A percentile compares a stretch with the other conserved stretches of the same genome.
Evolutionary conservation across 2,113 vertebrate genomes (phyloP).

Genomic region (Rattus rattus): DNA sequence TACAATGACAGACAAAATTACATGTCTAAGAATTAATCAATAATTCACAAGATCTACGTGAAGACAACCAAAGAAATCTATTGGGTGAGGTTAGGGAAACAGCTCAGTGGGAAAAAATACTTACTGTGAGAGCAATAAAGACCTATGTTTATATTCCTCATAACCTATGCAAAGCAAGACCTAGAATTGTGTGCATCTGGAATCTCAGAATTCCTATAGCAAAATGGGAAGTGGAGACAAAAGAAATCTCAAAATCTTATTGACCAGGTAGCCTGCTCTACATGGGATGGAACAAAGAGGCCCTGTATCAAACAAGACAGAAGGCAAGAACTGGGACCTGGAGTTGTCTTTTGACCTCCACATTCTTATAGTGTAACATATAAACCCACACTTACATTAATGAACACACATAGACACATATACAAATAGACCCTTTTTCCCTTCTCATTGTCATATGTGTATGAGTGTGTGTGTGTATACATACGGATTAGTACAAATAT

Average conservation of each 20-base stretch:
- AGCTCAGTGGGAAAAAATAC: not conserved
- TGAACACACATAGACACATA: not conserved
- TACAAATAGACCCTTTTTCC: not conserved
- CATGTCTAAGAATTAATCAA: constrained; percentile 47
- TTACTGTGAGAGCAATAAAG: not conserved
- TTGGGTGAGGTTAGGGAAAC: not conserved
- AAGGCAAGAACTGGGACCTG: not conserved
- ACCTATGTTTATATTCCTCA: too few species aligned
- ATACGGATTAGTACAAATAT: not conserved
- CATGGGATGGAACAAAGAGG: not conserved
- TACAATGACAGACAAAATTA: not conserved
- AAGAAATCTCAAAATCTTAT: not conserved
- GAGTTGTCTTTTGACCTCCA: not conserved
- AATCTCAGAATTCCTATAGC: not conserved
- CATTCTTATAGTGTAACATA: not conserved
- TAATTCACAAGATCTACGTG: not conserved
- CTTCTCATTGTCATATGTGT: not conserved
- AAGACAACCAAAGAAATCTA: constrained; percentile 3
- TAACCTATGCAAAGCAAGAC: not conserved
- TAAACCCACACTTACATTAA: not conserved
- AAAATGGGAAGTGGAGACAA: not conserved
- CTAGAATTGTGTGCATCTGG: too few species aligned
- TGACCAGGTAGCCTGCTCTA: not conserved
- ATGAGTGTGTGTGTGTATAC: not conserved
- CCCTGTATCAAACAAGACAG: not conserved